phyloP scores from a whole-genome alignment of 2,888 invertebrate species.

The Unio pictorum region DNA sequence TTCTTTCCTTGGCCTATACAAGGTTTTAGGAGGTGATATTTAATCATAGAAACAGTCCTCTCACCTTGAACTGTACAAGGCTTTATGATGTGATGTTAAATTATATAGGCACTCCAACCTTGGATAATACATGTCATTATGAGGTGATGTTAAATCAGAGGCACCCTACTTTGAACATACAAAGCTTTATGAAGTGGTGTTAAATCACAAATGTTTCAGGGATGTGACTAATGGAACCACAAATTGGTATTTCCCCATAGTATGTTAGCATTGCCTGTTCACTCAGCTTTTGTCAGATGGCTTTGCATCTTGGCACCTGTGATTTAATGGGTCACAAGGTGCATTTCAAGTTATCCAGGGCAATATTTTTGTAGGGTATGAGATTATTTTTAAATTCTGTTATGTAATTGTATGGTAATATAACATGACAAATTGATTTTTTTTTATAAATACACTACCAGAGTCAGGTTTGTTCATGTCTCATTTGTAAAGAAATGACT shows the following conservation, averaged over 20 bases:
- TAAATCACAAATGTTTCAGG: neutral
- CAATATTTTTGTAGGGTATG: too few relatives aligned
- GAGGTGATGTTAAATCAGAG: too few relatives aligned
- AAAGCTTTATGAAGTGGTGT: neutral
- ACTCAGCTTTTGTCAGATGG: neutral
- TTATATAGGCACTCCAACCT: too few relatives aligned
- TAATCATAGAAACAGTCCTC: neutral
- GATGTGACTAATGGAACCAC: neutral
- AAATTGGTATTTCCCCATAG: neutral
- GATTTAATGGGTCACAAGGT: neutral
- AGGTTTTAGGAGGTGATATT: neutral
- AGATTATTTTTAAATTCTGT: too few relatives aligned
- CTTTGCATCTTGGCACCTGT: neutral
- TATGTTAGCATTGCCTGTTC: neutral
- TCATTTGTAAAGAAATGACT: neutral
- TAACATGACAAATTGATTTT: too few relatives aligned
- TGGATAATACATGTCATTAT: too few relatives aligned
- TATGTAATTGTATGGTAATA: too few relatives aligned
- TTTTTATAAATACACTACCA: too few relatives aligned
- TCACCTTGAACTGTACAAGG: too few relatives aligned
- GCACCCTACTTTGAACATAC: neutral
- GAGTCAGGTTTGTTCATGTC: neutral
- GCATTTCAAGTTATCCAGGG: too few relatives aligned
- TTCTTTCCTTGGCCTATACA: neutral
- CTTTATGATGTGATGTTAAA: too few relatives aligned